Evolutionary conservation across 2,888 invertebrate genomes (phyloP).

Genomic region (Notocelia uddmanniana): DNA sequence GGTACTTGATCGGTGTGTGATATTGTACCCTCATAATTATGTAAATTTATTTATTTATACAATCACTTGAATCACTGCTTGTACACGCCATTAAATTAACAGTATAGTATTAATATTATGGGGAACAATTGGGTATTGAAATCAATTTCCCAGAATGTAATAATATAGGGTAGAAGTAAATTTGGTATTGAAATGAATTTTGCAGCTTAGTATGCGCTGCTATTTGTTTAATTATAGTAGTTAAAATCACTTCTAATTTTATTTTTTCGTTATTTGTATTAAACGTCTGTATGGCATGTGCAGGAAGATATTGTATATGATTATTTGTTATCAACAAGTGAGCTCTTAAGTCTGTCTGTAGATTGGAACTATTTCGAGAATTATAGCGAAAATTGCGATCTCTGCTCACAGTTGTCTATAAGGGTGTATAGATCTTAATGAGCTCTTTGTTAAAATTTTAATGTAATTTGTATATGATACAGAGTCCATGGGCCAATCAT

Average conservation of each 20-base stretch:
- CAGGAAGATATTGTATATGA: background rate
- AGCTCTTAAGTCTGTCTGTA: background rate
- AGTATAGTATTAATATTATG: background rate
- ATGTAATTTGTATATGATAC: too few relatives aligned
- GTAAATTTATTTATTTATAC: background rate
- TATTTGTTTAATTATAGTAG: background rate
- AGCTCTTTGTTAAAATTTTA: too few relatives aligned
- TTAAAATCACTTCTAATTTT: background rate
- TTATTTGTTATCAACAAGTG: background rate
- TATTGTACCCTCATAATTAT: background rate
- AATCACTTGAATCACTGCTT: conserved; percentile 11
- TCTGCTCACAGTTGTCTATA: too few relatives aligned
- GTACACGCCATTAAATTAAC: background rate
- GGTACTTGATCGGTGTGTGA: background rate
- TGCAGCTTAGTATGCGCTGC: background rate
- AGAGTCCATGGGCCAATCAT: too few relatives aligned
- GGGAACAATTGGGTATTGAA: too few relatives aligned
- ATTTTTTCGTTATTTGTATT: background rate
- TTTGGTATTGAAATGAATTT: background rate
- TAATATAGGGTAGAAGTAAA: too few relatives aligned
- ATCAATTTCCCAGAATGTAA: too few relatives aligned
- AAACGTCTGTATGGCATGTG: background rate
- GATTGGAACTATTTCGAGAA: too few relatives aligned
- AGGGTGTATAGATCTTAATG: too few relatives aligned
- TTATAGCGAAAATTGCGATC: too few relatives aligned